Evolutionary conservation across 2,113 vertebrate genomes (phyloP).

Genomic region (Glaucomys volans): DNA sequence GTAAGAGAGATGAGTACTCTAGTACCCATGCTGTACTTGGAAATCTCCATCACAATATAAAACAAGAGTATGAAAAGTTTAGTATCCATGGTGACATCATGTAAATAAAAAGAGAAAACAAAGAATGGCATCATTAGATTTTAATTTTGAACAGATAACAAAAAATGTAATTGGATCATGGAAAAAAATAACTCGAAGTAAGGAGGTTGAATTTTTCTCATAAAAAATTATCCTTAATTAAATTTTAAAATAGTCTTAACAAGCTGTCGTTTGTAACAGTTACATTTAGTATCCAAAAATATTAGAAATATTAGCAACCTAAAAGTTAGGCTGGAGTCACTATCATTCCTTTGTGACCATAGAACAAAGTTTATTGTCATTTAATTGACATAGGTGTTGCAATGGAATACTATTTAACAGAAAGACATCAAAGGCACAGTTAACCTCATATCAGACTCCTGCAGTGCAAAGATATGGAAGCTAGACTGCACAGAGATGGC

Average conservation of each 20-base stretch:
- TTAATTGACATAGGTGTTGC: neutral
- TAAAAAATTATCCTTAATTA: conserved; percentile 32
- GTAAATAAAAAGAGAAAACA: conserved; percentile 30
- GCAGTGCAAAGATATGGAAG: neutral
- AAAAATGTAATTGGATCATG: neutral
- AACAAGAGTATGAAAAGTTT: neutral
- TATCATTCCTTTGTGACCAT: neutral
- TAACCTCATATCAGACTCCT: neutral
- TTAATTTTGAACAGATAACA: conserved; percentile 31
- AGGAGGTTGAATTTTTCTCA: neutral
- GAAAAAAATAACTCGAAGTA: conserved; percentile 8
- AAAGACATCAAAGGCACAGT: conserved; percentile 30
- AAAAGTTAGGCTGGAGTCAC: neutral
- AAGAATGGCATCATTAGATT: conserved; percentile 12
- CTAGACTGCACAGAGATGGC: neutral
- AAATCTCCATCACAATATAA: neutral
- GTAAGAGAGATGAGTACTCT: neutral
- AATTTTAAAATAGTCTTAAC: conserved; percentile 50
- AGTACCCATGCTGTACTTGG: neutral
- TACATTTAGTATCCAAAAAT: neutral
- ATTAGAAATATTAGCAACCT: neutral
- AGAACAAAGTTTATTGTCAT: neutral
- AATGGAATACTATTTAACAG: neutral
- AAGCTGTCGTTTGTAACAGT: neutral
- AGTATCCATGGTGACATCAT: neutral